These are phyloP conservation scores for Harpegnathos saltator DNA, from an alignment of 1,140 invertebrate genomes.

Conservation along the genomic window DNA sequence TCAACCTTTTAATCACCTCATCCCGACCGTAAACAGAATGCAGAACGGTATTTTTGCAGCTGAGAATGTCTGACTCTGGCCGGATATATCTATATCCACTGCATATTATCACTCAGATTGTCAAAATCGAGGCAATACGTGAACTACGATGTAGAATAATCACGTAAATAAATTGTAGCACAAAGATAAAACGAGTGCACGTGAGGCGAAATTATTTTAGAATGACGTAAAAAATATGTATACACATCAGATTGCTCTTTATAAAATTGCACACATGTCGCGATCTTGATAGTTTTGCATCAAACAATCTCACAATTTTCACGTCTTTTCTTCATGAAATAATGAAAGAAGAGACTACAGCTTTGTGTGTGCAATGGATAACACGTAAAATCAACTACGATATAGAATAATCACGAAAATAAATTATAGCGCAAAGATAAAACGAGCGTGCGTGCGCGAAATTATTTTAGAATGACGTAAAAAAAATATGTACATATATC, in stretches of 20 bases:
- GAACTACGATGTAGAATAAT: not conserved
- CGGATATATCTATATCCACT: no score
- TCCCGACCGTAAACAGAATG: constrained; percentile 2
- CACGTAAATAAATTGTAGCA: not conserved
- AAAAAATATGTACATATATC: not conserved
- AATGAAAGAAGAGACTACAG: no score
- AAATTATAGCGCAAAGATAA: not conserved
- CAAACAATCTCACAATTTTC: not conserved
- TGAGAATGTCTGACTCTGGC: no score
- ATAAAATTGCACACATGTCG: not conserved
- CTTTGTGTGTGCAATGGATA: no score
- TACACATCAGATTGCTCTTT: not conserved
- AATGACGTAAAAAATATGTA: not conserved
- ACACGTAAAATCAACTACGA: no score
- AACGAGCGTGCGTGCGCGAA: not conserved
- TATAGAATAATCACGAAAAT: not conserved
- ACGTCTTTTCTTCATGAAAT: not conserved
- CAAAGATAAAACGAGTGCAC: not conserved
- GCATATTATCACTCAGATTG: no score
- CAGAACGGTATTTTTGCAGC: not conserved
- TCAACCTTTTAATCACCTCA: constrained; percentile 37
- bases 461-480: constrained; percentile 12
- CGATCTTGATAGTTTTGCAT: not conserved
- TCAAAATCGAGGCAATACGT: no score
- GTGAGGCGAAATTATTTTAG: constrained; percentile 5